Percentiles rank a stretch among this genome's conserved stretches.
Conservation (phyloP, 1,140 invertebrate species). For the Ostrea denselamellosa region DNA sequence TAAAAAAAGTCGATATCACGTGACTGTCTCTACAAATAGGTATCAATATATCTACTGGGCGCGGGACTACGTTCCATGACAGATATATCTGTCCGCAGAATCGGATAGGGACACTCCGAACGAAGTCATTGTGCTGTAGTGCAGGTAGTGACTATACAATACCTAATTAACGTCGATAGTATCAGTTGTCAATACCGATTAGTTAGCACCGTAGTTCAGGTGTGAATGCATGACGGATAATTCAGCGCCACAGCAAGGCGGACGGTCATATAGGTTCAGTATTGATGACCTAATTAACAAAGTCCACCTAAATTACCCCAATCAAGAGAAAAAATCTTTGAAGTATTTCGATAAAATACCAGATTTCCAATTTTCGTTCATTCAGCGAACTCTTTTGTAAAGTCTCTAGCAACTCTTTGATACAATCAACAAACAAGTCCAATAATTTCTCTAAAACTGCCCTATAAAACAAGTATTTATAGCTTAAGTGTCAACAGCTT, state of each 20-base stretch:
- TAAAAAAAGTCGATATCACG: too few species aligned
- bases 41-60: background rate
- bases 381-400: background rate
- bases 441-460: background rate
- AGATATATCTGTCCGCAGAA: background rate
- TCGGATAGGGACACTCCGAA: background rate
- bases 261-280: background rate
- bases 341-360: conserved; percentile 7
- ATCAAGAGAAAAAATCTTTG: background rate
- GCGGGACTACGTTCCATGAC: too few species aligned
- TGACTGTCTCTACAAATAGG: background rate
- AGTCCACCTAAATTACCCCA: background rate
- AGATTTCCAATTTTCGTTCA: background rate
- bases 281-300: conserved; percentile 8
- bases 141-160: background rate
- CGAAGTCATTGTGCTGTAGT: background rate
- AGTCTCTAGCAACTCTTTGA: background rate
- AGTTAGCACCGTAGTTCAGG: background rate
- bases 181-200: background rate
- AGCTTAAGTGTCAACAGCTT: background rate
- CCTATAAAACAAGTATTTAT: conserved; percentile 7
- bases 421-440: background rate
- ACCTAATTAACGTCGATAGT: background rate
- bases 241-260: background rate
- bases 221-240: background rate